A percentile compares a stretch with the other conserved stretches of the same genome.
Conservation (phyloP, 2,113 vertebrate genomes). For the Sialia sialis region DNA sequence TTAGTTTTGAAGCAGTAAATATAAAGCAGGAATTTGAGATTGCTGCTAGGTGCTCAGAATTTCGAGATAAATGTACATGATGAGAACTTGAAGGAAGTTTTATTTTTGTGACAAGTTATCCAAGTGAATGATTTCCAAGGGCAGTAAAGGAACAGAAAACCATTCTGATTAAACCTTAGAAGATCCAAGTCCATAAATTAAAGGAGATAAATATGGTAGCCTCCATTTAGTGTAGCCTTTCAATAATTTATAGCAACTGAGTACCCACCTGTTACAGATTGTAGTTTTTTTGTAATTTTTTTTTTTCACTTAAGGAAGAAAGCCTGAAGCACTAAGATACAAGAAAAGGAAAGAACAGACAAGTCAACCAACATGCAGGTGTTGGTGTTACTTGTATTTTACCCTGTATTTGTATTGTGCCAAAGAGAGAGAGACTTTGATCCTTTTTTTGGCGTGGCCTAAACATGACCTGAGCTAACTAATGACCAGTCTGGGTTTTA, state of each 20-base stretch:
- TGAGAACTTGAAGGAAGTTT: background rate
- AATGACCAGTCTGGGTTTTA: background rate
- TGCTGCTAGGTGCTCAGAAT: background rate
- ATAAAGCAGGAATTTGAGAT: background rate
- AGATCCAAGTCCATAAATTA: background rate
- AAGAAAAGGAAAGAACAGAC: background rate
- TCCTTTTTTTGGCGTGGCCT: background rate
- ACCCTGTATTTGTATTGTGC: background rate
- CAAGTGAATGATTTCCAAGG: conserved; percentile 34
- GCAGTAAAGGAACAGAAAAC: background rate
- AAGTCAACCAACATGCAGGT: background rate
- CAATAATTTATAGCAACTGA: background rate
- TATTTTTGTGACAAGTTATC: background rate
- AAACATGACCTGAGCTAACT: background rate
- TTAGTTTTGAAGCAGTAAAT: background rate
- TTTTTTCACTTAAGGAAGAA: background rate
- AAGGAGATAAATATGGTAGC: background rate
- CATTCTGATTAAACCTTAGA: background rate
- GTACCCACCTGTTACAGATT: background rate
- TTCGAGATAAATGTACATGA: background rate
- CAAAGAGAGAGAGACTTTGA: background rate
- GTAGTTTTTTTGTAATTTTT: background rate
- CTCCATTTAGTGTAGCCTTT: background rate
- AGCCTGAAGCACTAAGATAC: background rate
- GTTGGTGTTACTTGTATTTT: background rate